phyloP scores from a whole-genome alignment of 2,888 invertebrate species.

The Idaea dimidiata region DNA sequence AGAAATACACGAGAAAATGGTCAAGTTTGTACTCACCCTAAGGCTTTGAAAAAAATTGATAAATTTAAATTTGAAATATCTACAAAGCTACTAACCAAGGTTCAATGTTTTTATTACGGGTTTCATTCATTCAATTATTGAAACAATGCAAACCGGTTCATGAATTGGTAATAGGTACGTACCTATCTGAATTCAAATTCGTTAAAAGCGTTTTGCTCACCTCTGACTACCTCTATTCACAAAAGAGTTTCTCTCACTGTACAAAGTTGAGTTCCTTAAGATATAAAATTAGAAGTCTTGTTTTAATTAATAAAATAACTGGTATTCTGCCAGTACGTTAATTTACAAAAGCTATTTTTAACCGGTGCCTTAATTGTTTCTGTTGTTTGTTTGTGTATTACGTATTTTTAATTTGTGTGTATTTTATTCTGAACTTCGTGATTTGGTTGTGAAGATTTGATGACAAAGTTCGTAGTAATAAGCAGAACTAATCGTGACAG shows the following conservation, averaged over 20 bases:
- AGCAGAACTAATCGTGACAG: too few species aligned
- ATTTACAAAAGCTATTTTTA: too few species aligned
- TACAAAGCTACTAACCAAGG: conserved; percentile 22
- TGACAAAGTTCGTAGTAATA: too few species aligned
- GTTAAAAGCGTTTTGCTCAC: conserved; percentile 22
- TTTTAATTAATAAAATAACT: too few species aligned
- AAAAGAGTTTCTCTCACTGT: conserved; percentile 3
- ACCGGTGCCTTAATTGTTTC: too few species aligned
- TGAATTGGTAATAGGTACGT: conserved; percentile 24
- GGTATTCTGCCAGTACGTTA: too few species aligned
- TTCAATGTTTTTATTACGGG: conserved; percentile 20
- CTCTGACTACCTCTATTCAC: conserved; percentile 4
- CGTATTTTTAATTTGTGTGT: too few species aligned
- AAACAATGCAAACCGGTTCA: conserved; percentile 26
- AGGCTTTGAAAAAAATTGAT: conserved; percentile 4
- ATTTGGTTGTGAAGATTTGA: too few species aligned
- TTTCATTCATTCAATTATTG: conserved; percentile 28
- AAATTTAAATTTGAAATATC: conserved; percentile 21
- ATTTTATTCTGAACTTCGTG: too few species aligned
- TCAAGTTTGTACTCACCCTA: neutral
- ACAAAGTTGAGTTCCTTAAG: neutral
- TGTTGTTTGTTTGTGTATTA: too few species aligned
- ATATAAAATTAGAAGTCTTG: neutral
- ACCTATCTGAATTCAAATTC: conserved; percentile 28
- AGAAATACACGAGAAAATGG: too few species aligned